A percentile compares a stretch with the other conserved stretches of the same genome.
Evolutionary conservation across 1,140 invertebrate genomes (phyloP).

Genomic region (Callitettix versicolor): DNA sequence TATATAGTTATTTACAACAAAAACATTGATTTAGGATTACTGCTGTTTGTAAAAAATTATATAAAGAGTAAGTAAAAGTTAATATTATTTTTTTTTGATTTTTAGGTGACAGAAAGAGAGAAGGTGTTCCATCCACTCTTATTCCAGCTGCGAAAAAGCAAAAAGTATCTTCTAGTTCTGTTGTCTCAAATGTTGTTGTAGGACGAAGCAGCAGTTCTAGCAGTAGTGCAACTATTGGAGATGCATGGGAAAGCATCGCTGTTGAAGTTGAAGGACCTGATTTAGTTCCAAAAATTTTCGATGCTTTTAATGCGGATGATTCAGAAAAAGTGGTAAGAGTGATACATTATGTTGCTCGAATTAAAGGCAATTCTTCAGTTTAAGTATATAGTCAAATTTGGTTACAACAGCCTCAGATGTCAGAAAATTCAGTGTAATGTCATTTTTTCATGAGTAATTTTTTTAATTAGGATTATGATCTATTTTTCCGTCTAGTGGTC

Average conservation of each 20-base stretch:
- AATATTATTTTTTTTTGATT: constrained; percentile 25
- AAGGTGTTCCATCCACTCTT: constrained; percentile 35
- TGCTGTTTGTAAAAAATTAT: too few species aligned
- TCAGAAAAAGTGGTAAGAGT: constrained; percentile 50
- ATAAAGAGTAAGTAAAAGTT: too few species aligned
- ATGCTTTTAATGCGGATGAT: constrained; percentile 46
- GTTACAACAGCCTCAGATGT: too few species aligned
- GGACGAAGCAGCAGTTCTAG: not conserved
- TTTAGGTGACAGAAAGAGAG: constrained; percentile 41
- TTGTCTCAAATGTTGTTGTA: constrained; percentile 25
- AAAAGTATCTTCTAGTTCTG: constrained; percentile 25
- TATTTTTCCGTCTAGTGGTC: too few species aligned
- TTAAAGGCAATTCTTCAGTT: not conserved
- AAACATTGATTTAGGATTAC: too few species aligned
- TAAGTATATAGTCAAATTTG: not conserved
- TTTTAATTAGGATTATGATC: too few species aligned
- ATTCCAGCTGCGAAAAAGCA: constrained; percentile 37
- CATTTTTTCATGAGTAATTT: not conserved
- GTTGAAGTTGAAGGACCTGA: constrained; percentile 48
- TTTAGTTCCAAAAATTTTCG: constrained; percentile 44
- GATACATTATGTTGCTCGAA: too few species aligned
- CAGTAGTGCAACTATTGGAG: constrained; percentile 28
- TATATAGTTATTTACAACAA: too few species aligned
- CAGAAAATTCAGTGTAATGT: not conserved
- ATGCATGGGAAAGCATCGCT: constrained; percentile 44